A percentile compares a stretch with the other conserved stretches of the same genome.
phyloP scores from a whole-genome alignment of 2,113 vertebrate species.

The Cyrtonyx montezumae region DNA sequence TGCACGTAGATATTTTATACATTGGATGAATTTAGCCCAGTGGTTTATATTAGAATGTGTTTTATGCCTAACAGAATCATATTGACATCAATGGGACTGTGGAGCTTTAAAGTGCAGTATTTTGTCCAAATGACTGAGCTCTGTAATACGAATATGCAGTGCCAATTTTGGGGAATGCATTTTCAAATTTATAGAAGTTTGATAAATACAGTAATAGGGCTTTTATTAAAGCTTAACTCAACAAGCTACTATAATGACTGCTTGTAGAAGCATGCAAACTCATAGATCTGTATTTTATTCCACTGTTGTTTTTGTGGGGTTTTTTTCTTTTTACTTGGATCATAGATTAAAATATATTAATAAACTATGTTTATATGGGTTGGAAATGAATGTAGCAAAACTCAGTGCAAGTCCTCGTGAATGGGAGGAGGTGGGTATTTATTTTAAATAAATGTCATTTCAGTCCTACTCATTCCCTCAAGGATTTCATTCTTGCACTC shows the following conservation, averaged over 20 bases:
- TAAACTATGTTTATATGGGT: not conserved
- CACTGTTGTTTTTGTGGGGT: not conserved
- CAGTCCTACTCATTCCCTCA: not conserved
- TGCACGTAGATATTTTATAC: slow-evolving; percentile 19
- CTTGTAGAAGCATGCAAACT: not conserved
- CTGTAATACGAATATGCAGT: slow-evolving; percentile 21
- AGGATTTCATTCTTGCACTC: not conserved
- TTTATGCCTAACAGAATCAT: slow-evolving; percentile 30
- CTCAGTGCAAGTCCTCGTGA: not conserved
- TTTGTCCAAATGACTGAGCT: slow-evolving; percentile 40
- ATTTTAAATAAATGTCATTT: not conserved
- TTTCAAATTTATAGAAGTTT: slow-evolving; percentile 16
- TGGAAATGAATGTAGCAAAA: not conserved
- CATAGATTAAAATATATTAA: not conserved
- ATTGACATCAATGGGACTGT: slow-evolving; percentile 26
- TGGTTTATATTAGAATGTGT: not conserved
- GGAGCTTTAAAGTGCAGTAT: slow-evolving; percentile 32
- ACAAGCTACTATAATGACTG: slow-evolving; percentile 4
- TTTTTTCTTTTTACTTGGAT: not conserved
- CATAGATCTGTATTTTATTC: not conserved
- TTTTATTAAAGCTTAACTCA: slow-evolving; percentile 51
- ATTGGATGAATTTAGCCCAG: not conserved
- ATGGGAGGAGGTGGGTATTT: not conserved
- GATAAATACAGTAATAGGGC: slow-evolving; percentile 34
- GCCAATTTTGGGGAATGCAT: slow-evolving; percentile 21